Evolutionary conservation across 2,797 vertebrate genomes (phyloP).

Genomic region (Buphagus erythrorhynchus): DNA sequence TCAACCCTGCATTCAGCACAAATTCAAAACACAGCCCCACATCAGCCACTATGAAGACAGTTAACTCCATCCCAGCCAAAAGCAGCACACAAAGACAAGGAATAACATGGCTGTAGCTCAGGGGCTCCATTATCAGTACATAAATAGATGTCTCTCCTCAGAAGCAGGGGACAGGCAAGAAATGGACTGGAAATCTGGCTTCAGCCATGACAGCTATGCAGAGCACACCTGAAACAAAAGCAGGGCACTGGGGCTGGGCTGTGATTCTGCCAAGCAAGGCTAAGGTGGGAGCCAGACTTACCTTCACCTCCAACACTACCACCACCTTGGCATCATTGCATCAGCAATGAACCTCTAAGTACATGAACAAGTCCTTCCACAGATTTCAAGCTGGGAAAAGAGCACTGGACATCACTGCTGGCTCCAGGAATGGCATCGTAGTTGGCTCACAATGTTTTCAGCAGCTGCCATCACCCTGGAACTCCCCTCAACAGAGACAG

Average conservation of each 20-base stretch:
- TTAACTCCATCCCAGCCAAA: neutral
- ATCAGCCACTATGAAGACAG: neutral
- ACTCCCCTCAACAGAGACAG: neutral
- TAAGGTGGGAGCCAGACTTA: neutral
- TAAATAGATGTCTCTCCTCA: neutral
- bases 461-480: neutral
- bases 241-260: neutral
- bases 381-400: neutral
- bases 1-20: neutral
- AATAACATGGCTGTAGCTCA: neutral
- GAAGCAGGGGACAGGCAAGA: neutral
- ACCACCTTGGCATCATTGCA: neutral
- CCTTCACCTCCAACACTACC: neutral
- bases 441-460: neutral
- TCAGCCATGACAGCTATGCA: rapidly evolving
- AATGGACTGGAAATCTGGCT: neutral
- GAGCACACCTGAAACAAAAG: neutral
- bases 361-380: rapidly evolving
- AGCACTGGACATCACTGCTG: neutral
- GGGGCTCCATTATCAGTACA: rapidly evolving
- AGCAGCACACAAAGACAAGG: neutral
- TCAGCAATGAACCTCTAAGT: rapidly evolving
- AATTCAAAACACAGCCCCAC: neutral
- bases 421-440: rapidly evolving
- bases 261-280: neutral